phyloP scores from a whole-genome alignment of 2,888 invertebrate genomes.

The Pharmacophagus antenor region DNA sequence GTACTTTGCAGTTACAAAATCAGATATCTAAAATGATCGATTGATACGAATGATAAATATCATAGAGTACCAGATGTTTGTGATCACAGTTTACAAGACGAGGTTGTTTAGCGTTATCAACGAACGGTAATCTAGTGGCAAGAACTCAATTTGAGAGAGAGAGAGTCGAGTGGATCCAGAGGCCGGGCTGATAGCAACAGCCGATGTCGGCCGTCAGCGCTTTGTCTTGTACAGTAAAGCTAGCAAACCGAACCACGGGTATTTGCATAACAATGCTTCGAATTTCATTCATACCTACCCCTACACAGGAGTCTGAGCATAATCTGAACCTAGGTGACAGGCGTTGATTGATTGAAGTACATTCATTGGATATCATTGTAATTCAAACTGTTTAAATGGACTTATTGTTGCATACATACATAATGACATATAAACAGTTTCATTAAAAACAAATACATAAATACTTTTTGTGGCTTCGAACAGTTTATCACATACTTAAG shows the following conservation, averaged over 20 bases:
- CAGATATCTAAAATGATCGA: slow-evolving; percentile 21
- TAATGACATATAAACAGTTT: too few species aligned
- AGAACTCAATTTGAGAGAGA: slow-evolving; percentile 48
- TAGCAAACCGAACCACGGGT: slow-evolving; percentile 68
- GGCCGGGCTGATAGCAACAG: slow-evolving; percentile 65
- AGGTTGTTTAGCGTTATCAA: slow-evolving; percentile 13
- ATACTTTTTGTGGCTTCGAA: too few species aligned
- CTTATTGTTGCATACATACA: too few species aligned
- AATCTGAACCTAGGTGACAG: slow-evolving; percentile 36
- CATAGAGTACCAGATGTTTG: background rate
- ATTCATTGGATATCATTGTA: slow-evolving; percentile 17
- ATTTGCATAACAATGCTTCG: slow-evolving; percentile 78
- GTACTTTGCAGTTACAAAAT: slow-evolving; percentile 3
- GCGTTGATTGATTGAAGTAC: slow-evolving; percentile 21
- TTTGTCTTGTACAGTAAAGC: slow-evolving; percentile 75
- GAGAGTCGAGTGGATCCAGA: slow-evolving; percentile 57
- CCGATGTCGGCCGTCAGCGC: slow-evolving; percentile 73
- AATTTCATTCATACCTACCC: slow-evolving; percentile 64
- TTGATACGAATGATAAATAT: background rate
- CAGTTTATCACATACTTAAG: too few species aligned
- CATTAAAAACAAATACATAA: too few species aligned
- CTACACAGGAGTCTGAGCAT: slow-evolving; percentile 38
- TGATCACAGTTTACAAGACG: slow-evolving; percentile 2
- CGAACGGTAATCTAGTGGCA: slow-evolving; percentile 38
- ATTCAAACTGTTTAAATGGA: slow-evolving; percentile 5